Evolutionary conservation across 2,888 invertebrate genomes (phyloP).

Genomic region (Cerceris ruficornis): DNA sequence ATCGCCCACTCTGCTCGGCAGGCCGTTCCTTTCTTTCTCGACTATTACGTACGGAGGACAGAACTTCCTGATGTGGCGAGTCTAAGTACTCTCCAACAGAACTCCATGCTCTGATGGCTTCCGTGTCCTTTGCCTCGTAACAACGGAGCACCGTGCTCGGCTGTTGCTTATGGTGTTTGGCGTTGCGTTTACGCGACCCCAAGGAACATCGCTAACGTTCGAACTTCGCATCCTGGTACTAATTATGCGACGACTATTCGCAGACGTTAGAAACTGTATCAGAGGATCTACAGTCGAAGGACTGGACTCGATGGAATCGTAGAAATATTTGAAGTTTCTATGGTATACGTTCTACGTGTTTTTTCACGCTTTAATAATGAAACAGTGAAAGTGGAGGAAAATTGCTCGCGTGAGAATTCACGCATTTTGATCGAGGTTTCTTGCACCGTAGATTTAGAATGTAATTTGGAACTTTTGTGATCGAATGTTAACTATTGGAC

Average conservation of each 20-base stretch:
- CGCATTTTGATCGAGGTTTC: too few relatives aligned
- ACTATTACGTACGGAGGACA: constrained; percentile 15
- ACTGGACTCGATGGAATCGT: too few relatives aligned
- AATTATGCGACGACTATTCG: constrained; percentile 47
- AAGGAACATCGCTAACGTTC: constrained; percentile 53
- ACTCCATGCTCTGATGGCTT: constrained; percentile 65
- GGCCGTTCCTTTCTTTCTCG: constrained; percentile 24
- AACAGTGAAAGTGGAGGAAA: too few relatives aligned
- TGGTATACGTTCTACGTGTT: too few relatives aligned
- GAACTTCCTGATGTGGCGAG: constrained; percentile 61
- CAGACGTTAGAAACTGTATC: neutral
- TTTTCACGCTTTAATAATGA: too few relatives aligned
- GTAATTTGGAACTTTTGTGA: too few relatives aligned
- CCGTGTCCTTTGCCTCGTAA: constrained; percentile 50
- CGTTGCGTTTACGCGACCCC: constrained; percentile 22
- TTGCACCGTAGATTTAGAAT: too few relatives aligned
- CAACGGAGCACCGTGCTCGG: constrained; percentile 45
- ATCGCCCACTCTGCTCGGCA: neutral
- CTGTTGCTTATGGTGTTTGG: constrained; percentile 37
- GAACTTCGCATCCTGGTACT: constrained; percentile 64
- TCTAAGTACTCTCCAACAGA: constrained; percentile 66
- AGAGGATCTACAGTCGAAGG: too few relatives aligned
- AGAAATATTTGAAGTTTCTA: too few relatives aligned
- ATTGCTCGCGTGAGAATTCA: too few relatives aligned
- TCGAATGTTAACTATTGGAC: too few relatives aligned